A percentile compares a stretch with the other conserved stretches of the same genome.
phyloP scores from a whole-genome alignment of 2,113 vertebrate genomes.

The Ceyx melanurus region DNA sequence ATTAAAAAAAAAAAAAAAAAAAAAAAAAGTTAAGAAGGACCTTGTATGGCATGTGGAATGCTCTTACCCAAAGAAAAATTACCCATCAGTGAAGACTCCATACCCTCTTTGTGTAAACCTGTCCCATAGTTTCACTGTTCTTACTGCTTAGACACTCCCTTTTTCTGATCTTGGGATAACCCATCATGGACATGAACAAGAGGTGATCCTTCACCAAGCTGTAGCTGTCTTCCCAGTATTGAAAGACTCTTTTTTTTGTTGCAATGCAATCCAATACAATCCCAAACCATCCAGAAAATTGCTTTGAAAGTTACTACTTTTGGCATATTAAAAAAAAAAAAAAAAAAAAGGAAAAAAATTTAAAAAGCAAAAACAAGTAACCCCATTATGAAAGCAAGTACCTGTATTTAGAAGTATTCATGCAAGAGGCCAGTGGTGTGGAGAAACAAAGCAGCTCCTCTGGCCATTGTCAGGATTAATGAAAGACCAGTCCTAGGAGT shows the following conservation, averaged over 20 bases:
- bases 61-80: background rate
- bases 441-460: conserved; percentile 33
- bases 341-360: background rate
- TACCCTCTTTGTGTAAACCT: background rate
- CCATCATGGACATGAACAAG: background rate
- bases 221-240: background rate
- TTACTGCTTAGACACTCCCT: background rate
- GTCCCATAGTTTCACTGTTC: background rate
- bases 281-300: background rate
- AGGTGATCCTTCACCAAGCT: background rate
- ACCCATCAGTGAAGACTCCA: background rate
- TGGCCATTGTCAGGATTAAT: conserved; percentile 1
- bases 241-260: background rate
- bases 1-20: background rate
- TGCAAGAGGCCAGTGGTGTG: background rate
- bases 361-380: background rate
- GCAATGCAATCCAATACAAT: background rate
- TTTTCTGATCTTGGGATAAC: background rate
- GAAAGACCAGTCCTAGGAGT: conserved; percentile 21
- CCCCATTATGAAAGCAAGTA: background rate
- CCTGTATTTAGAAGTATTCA: background rate
- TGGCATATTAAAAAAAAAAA: background rate
- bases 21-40: background rate
- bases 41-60: background rate
- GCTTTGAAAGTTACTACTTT: background rate